These are phyloP conservation scores for Oplegnathus fasciatus DNA, from an alignment of 2,113 vertebrate species.

Conservation along the genomic window DNA sequence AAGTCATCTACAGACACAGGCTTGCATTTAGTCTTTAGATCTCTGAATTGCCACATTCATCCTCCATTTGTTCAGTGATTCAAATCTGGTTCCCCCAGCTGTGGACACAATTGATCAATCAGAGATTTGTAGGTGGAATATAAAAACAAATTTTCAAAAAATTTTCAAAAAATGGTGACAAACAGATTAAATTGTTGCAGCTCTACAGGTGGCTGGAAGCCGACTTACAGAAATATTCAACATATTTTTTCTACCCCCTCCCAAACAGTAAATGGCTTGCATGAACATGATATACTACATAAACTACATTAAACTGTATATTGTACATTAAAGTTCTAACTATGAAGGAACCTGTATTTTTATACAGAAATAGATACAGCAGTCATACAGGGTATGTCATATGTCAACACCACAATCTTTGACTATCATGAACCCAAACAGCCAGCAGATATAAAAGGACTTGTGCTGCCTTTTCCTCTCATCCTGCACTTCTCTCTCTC, in stretches of 20 bases:
- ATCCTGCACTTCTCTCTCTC: conserved; percentile 3
- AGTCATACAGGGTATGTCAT: neutral
- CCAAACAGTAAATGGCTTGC: neutral
- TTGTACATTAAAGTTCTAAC: neutral
- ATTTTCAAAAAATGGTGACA: neutral
- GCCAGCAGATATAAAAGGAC: conserved; percentile 5
- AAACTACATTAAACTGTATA: neutral
- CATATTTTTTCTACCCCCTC: neutral
- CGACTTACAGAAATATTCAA: neutral
- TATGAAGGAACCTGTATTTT: neutral
- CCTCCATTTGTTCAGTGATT: neutral
- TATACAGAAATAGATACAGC: neutral
- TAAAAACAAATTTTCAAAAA: neutral
- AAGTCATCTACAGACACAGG: neutral
- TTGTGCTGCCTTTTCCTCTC: neutral
- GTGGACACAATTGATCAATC: neutral
- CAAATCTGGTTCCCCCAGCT: neutral
- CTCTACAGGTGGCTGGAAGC: neutral
- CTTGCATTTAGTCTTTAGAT: neutral
- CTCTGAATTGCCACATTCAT: neutral
- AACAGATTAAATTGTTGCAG: neutral
- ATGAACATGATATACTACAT: neutral
- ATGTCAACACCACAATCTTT: too few species aligned
- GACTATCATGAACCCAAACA: conserved; percentile 1
- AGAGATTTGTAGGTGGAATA: neutral